Percentiles rank a stretch among this genome's conserved stretches.
Evolutionary conservation across 2,113 vertebrate genomes (phyloP).

Genomic region (Columba livia): DNA sequence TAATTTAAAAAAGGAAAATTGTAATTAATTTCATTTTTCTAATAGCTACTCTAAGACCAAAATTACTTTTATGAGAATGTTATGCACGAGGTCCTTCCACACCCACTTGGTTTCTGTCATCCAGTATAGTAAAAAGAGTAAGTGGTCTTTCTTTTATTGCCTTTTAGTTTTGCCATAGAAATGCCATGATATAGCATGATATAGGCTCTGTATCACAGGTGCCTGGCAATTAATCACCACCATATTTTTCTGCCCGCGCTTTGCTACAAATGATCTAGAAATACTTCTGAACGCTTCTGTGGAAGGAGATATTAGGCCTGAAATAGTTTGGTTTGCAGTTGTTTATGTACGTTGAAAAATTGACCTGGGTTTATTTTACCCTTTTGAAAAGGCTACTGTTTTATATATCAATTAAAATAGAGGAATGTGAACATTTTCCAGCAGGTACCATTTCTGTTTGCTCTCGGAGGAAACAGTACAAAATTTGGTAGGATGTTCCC

Average conservation of each 20-base stretch:
- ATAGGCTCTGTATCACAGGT: neutral
- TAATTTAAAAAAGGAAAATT: neutral
- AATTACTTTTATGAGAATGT: constrained; percentile 3
- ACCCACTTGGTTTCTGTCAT: neutral
- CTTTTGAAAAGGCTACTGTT: neutral
- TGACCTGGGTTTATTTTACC: neutral
- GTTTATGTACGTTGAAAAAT: neutral
- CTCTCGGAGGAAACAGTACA: neutral
- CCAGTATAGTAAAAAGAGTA: neutral
- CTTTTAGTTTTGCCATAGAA: neutral
- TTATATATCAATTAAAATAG: neutral
- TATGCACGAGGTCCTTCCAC: neutral
- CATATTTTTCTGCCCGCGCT: neutral
- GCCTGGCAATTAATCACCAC: neutral
- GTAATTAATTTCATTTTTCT: neutral
- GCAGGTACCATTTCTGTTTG: neutral
- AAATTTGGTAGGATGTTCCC: neutral
- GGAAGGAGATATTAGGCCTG: neutral
- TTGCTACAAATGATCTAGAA: neutral
- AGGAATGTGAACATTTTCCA: neutral
- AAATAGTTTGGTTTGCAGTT: neutral
- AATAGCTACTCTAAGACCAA: constrained; percentile 21
- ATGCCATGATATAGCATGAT: neutral
- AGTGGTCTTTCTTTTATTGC: neutral
- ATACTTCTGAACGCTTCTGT: neutral